A percentile compares a stretch with the other conserved stretches of the same genome.
phyloP scores from a whole-genome alignment of 2,797 vertebrate species.

The Malacoctenus gilli region DNA sequence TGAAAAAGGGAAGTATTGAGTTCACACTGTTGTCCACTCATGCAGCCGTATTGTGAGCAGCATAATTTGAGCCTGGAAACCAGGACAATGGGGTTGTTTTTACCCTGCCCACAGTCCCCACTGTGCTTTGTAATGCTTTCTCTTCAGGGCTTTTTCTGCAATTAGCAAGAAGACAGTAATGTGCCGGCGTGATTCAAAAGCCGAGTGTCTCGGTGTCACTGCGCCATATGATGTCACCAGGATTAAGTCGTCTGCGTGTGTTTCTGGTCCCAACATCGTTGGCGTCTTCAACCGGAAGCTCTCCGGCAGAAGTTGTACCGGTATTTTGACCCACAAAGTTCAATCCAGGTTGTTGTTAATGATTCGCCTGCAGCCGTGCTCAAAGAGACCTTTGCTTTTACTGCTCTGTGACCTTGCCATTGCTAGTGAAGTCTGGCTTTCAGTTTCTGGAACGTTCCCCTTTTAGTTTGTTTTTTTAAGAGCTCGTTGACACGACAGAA shows the following conservation, averaged over 20 bases:
- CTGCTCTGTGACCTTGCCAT: constrained; percentile 20
- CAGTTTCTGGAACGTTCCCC: constrained; percentile 22
- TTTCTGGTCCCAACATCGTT: neutral
- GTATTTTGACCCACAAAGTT: constrained; percentile 32
- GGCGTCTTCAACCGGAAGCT: neutral
- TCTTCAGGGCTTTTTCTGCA: constrained; percentile 18
- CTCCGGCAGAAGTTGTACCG: constrained; percentile 10
- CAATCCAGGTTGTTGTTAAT: constrained; percentile 49
- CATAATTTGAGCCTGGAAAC: constrained; percentile 55
- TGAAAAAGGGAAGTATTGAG: constrained; percentile 62
- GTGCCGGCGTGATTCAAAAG: constrained; percentile 1
- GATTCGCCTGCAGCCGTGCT: constrained; percentile 26
- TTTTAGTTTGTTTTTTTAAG: constrained; percentile 4
- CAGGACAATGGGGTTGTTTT: constrained; percentile 59
- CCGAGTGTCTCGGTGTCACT: constrained; percentile 35
- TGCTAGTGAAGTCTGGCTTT: too few relatives aligned
- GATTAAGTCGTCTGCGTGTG: constrained; percentile 31
- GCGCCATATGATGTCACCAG: constrained; percentile 35
- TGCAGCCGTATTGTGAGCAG: constrained; percentile 43
- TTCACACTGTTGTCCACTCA: constrained; percentile 52
- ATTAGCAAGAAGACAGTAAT: constrained; percentile 18
- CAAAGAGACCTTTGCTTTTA: constrained; percentile 22
- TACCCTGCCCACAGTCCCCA: constrained; percentile 28
- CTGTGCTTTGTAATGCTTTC: constrained; percentile 34
- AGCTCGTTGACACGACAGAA: too few relatives aligned